Evolutionary conservation across 2,888 invertebrate species (phyloP).

Genomic region (Hirtodrosophila cameraria): DNA sequence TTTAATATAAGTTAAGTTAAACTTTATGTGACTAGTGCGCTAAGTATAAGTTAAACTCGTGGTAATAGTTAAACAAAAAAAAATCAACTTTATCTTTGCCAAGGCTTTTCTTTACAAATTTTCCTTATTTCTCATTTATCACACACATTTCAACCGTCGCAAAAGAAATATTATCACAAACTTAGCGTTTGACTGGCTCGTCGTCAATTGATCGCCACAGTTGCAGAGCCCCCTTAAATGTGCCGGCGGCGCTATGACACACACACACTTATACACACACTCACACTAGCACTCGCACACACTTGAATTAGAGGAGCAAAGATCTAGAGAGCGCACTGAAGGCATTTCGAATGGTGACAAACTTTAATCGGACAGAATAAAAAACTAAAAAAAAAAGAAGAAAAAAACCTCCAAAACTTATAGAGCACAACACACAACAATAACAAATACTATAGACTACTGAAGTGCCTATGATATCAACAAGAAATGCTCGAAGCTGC

Average conservation of each 20-base stretch:
- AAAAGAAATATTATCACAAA: slow-evolving; percentile 32
- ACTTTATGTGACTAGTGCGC: too few relatives aligned
- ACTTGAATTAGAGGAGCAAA: slow-evolving; percentile 18
- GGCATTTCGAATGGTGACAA: slow-evolving; percentile 37
- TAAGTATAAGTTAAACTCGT: too few relatives aligned
- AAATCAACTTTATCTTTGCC: too few relatives aligned
- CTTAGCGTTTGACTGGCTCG: slow-evolving; percentile 37
- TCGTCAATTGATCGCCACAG: slow-evolving; percentile 52
- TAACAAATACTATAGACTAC: slow-evolving; percentile 13
- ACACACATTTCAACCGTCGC: background rate
- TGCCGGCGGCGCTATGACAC: slow-evolving; percentile 19
- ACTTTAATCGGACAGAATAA: slow-evolving; percentile 13
- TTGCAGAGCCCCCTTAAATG: slow-evolving; percentile 6
- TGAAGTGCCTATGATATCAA: slow-evolving; percentile 49
- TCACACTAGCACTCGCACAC: background rate
- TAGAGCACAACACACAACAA: slow-evolving; percentile 16
- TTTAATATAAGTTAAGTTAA: too few relatives aligned
- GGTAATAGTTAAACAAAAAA: too few relatives aligned
- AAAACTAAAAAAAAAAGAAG: slow-evolving; percentile 8
- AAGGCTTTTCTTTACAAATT: slow-evolving; percentile 10
- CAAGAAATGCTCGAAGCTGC: slow-evolving; percentile 38
- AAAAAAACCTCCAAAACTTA: slow-evolving; percentile 19
- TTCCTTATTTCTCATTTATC: slow-evolving; percentile 3
- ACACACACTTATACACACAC: slow-evolving; percentile 3
- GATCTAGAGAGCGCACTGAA: slow-evolving; percentile 24